A percentile compares a stretch with the other conserved stretches of the same genome.
These are phyloP conservation scores for Anoplolepis gracilipes DNA, from an alignment of 1,140 invertebrate species.

Conservation along the genomic window DNA sequence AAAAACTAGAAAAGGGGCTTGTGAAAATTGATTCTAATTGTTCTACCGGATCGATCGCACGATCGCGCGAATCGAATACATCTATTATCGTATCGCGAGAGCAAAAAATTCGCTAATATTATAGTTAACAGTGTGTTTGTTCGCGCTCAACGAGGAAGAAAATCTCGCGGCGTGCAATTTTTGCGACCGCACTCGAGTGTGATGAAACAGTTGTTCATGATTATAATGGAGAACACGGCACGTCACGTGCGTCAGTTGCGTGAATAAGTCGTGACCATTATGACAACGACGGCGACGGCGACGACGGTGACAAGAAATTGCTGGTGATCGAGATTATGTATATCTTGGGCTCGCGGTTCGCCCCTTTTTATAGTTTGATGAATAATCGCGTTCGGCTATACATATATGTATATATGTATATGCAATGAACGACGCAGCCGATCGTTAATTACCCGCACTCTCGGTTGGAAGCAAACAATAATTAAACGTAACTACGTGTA, in stretches of 20 bases:
- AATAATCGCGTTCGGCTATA: conserved; percentile 21
- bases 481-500: conserved; percentile 44
- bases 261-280: conserved; percentile 60
- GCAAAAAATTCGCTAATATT: neutral
- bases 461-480: conserved; percentile 42
- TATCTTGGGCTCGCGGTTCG: conserved; percentile 17
- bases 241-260: conserved; percentile 61
- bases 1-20: neutral
- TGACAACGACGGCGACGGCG: conserved; percentile 7
- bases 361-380: conserved; percentile 18
- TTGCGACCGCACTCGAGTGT: conserved; percentile 16
- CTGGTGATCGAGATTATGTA: conserved; percentile 32
- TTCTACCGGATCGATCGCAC: neutral
- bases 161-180: conserved; percentile 40
- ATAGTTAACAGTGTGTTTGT: conserved; percentile 13
- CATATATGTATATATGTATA: neutral
- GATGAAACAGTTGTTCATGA: conserved; percentile 47
- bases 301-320: neutral
- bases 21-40: neutral
- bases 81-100: neutral
- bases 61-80: neutral
- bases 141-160: conserved; percentile 35
- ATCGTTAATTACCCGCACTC: conserved; percentile 44
- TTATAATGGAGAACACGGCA: conserved; percentile 12
- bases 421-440: neutral